Percentiles rank a stretch among this genome's conserved stretches.
Conservation (phyloP, 2,888 invertebrate species). For the Caenorhabditis zanzibari region DNA sequence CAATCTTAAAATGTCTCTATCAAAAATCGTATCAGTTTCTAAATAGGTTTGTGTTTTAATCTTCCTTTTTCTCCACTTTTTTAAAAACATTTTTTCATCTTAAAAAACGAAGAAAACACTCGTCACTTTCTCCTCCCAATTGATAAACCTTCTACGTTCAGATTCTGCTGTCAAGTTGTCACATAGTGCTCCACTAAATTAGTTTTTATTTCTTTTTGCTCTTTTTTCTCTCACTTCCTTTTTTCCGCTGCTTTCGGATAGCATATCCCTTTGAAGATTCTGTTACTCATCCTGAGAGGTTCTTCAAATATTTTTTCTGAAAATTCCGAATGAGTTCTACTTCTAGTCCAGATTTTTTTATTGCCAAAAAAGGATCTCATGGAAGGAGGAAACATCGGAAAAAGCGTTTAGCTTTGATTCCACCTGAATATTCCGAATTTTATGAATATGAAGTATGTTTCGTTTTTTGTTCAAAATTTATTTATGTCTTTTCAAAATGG, state of each 20-base stretch:
- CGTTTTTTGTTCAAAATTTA: background rate
- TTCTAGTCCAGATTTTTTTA: too few species aligned
- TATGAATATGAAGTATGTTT: conserved; percentile 51
- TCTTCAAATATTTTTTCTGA: background rate
- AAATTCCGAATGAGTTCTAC: conserved; percentile 1
- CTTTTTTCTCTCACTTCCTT: conserved; percentile 26
- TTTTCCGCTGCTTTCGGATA: conserved; percentile 14
- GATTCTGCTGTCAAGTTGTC: conserved; percentile 40
- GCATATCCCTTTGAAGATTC: background rate
- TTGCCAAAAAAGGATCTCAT: background rate
- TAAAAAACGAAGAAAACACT: conserved; percentile 18
- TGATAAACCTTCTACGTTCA: conserved; percentile 22
- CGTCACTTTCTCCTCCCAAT: conserved; percentile 13
- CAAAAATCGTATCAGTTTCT: background rate
- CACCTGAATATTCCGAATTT: conserved; percentile 35
- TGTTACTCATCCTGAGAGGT: conserved; percentile 6
- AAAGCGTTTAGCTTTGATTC: conserved; percentile 19
- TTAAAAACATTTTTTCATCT: background rate
- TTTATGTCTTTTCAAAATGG: too few species aligned
- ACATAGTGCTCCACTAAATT: conserved; percentile 29
- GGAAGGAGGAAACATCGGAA: background rate
- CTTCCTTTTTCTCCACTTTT: background rate
- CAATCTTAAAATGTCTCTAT: background rate
- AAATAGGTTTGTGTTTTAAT: conserved; percentile 13
- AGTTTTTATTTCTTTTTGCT: conserved; percentile 36